Evolutionary conservation across 2,113 vertebrate species (phyloP).

Genomic region (Numida meleagris): DNA sequence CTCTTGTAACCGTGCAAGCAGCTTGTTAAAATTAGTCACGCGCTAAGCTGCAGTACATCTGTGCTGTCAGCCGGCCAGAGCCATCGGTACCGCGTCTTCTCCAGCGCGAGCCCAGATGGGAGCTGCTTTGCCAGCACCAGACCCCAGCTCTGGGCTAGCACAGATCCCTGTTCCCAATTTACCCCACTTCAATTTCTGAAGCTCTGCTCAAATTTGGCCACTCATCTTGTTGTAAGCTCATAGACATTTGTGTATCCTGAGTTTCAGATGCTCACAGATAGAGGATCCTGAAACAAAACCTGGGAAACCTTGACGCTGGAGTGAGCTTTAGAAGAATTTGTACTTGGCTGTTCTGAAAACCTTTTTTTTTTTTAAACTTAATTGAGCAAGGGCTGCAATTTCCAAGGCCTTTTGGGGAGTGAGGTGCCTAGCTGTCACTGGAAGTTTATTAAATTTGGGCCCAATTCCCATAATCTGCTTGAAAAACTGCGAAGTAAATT

Average conservation of each 20-base stretch:
- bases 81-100: conserved; percentile 16
- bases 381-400: not conserved
- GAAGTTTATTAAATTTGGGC: not conserved
- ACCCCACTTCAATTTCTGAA: not conserved
- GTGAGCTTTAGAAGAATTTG: not conserved
- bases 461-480: not conserved
- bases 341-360: not conserved
- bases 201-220: conserved; percentile 21
- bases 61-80: conserved; percentile 68
- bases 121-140: not conserved
- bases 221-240: not conserved
- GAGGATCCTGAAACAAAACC: conserved; percentile 20
- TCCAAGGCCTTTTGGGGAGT: not conserved
- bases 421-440: not conserved
- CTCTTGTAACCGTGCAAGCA: conserved; percentile 59
- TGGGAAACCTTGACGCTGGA: accelerated
- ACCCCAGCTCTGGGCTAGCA: not conserved
- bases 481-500: not conserved
- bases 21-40: conserved; percentile 70
- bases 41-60: conserved; percentile 58
- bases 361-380: not conserved
- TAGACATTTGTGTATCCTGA: not conserved
- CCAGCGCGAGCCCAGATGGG: not conserved
- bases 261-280: not conserved
- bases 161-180: not conserved